Evolutionary conservation across 2,888 invertebrate genomes (phyloP).

Genomic region (Caenorhabditis sp.): DNA sequence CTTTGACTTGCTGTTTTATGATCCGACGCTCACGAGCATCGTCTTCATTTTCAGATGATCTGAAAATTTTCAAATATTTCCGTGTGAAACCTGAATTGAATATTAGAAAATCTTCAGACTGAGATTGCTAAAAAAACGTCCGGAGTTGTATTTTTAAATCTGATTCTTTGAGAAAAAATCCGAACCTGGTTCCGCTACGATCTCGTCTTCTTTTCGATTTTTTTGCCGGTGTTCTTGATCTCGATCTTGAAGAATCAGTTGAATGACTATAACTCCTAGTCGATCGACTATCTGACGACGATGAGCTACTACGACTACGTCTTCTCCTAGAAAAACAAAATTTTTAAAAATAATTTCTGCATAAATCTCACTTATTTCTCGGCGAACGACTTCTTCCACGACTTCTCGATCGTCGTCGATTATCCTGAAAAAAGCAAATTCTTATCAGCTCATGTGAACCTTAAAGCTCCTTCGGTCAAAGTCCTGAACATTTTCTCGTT

Average conservation of each 20-base stretch:
- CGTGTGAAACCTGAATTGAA: too few species aligned
- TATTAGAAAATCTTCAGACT: too few species aligned
- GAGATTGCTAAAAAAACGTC: too few species aligned
- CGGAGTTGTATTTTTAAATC: too few species aligned
- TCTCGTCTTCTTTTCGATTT: slow-evolving; percentile 23
- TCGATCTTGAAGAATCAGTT: slow-evolving; percentile 28
- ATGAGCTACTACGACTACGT: slow-evolving; percentile 28
- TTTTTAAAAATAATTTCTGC: background rate
- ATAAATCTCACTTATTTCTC: slow-evolving; percentile 30
- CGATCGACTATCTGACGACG: slow-evolving; percentile 21
- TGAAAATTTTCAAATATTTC: too few species aligned
- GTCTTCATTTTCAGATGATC: slow-evolving; percentile 58
- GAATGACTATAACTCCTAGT: slow-evolving; percentile 17
- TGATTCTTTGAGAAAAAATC: too few species aligned
- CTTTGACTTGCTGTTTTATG: slow-evolving; percentile 48
- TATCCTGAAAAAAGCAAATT: slow-evolving; percentile 2
- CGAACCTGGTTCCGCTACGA: slow-evolving; percentile 15
- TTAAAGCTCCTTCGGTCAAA: background rate
- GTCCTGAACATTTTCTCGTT: background rate
- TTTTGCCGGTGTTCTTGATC: slow-evolving; percentile 24
- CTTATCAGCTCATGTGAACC: background rate
- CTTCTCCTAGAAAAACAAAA: slow-evolving; percentile 22
- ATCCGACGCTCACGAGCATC: slow-evolving; percentile 52
- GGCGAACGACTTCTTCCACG: slow-evolving; percentile 29
- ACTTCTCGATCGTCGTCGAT: slow-evolving; percentile 3